Conservation (phyloP, 2,797 vertebrate species). For the Chelidonichthys spinosus region DNA sequence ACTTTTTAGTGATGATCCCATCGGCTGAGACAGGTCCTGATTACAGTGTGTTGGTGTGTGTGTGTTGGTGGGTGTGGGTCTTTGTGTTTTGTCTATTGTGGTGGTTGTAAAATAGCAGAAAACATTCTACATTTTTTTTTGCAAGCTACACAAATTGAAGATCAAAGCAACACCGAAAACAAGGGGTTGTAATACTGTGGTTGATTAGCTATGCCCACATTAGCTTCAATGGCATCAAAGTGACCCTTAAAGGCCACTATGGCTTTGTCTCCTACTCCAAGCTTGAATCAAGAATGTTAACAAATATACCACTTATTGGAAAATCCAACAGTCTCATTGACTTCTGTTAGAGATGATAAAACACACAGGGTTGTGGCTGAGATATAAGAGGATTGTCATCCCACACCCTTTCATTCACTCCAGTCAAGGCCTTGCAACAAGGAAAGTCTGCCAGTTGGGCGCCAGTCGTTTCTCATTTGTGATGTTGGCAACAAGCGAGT, state of each 20-base stretch:
- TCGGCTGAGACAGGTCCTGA: slow-evolving; percentile 44
- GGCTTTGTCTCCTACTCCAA: slow-evolving; percentile 19
- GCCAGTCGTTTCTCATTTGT: slow-evolving; percentile 16
- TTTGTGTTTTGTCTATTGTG: neutral
- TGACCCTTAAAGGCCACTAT: neutral
- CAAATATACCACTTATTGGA: slow-evolving; percentile 32
- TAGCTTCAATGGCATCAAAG: neutral
- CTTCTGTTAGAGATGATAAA: neutral
- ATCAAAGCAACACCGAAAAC: neutral
- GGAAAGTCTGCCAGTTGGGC: slow-evolving; percentile 23
- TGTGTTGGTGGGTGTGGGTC: slow-evolving; percentile 18
- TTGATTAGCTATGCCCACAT: neutral
- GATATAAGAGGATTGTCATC: slow-evolving; percentile 6
- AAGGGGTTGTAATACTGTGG: neutral
- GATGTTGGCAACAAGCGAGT: slow-evolving; percentile 16
- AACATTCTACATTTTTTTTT: slow-evolving; percentile 14
- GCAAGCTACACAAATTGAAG: slow-evolving; percentile 11
- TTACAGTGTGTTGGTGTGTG: slow-evolving; percentile 27
- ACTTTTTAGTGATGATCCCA: slow-evolving; percentile 78
- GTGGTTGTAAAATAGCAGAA: slow-evolving; percentile 23
- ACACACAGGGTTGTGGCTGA: slow-evolving; percentile 6
- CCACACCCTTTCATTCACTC: neutral
- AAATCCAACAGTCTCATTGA: slow-evolving; percentile 24
- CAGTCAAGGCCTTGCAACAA: slow-evolving; percentile 12
- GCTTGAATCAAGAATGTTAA: slow-evolving; percentile 40